Conservation (phyloP, 2,888 invertebrate genomes). For the Elaeidobius kamerunicus region DNA sequence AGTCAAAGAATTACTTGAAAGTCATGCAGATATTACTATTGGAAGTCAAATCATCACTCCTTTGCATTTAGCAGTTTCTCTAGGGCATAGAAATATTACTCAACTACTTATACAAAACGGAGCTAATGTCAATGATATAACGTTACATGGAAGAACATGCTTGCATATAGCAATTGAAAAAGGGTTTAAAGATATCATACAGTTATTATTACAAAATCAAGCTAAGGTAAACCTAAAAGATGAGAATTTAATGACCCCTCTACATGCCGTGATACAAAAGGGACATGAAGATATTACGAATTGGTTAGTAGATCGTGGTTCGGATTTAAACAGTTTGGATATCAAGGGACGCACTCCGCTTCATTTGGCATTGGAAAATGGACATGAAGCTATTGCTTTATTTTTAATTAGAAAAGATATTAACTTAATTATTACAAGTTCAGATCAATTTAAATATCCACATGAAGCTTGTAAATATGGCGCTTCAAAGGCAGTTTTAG, state of each 20-base stretch:
- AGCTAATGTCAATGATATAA: neutral
- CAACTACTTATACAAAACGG: neutral
- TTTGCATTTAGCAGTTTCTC: slow-evolving; percentile 3
- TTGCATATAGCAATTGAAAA: slow-evolving; percentile 1
- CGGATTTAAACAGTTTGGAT: neutral
- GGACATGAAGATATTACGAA: slow-evolving; percentile 1
- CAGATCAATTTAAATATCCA: neutral
- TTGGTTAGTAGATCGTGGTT: neutral
- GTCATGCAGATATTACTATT: slow-evolving; percentile 2
- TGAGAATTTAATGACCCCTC: neutral
- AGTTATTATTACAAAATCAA: neutral
- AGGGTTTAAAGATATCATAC: slow-evolving; percentile 2
- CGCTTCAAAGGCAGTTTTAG: neutral
- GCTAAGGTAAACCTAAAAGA: slow-evolving; percentile 1
- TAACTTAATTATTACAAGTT: neutral
- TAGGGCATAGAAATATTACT: neutral
- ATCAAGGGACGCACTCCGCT: neutral
- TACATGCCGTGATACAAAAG: neutral
- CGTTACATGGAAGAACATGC: neutral
- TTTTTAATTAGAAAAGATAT: neutral
- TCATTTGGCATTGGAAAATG: neutral
- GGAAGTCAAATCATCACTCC: neutral
- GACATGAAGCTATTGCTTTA: neutral
- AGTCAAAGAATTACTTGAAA: slow-evolving; percentile 1
- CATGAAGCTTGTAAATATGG: neutral